Evolutionary conservation across 2,113 vertebrate species (phyloP), one percentile per base, ranked within the genome.

Genomic region (Callipepla squamata): DNA sequence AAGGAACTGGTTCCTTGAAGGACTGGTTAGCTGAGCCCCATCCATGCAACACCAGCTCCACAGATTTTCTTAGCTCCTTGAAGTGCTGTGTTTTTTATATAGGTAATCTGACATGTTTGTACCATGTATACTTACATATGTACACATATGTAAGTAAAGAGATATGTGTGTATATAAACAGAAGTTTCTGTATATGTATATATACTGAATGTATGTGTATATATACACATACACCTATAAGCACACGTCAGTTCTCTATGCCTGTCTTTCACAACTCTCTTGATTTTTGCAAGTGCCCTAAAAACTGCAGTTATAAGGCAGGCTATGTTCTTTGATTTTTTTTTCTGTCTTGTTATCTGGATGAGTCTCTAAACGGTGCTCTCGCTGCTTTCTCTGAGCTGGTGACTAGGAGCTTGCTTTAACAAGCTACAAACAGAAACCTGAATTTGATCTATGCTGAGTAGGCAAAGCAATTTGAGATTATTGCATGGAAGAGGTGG

Each of bases 401-500:
- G 57, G 32, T 89, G 47, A 20, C 40, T 63, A 20, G 58, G 55
- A 93, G 32, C 21, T 85, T 47, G 5, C 38, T 82, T 93, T 47
- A 63, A 73, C 7, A 55, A 53, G 38, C 55, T 4, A 25, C 0
- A 14, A 70, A 34, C n/a, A 85, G 87, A 82, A 85, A 63, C 76
- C 44, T 7, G 34, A 80, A 45, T 80, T 58, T 93, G 51, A 82
- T 80, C 59, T 75, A 7, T 1, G 2, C 22, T 59, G 17, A 85
- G 32, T 23, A 89, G 81, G 69, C 34, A 80, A 38, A 92, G 81
- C 48, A 82, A 82, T 62, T 32, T 74, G 59, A 91, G 47, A 36
- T 80, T 77, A 72, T 32, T 63, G 42, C 34, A 18, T 48, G 57
- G 75, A 74, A 69, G 78, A 81, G 45, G 34, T 65, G 78, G 30